phyloP scores from a whole-genome alignment of 2,888 invertebrate genomes.

The Hydrotaea diabolus region DNA sequence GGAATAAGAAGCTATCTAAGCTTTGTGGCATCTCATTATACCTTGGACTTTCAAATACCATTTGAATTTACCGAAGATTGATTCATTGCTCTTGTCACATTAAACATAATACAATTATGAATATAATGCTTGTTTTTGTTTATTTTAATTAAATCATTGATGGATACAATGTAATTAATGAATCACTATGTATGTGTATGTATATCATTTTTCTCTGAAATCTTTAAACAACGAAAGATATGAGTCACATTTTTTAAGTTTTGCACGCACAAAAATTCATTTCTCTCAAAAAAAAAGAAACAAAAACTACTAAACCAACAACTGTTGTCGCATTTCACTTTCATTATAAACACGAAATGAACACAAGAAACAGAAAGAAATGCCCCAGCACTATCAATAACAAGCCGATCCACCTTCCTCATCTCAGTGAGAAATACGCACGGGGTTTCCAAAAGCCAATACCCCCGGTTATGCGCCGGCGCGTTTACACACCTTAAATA shows the following conservation, averaged over 20 bases:
- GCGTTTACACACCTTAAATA: slow-evolving; percentile 2
- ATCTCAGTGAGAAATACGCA: slow-evolving; percentile 21
- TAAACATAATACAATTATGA: not conserved
- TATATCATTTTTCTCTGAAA: not conserved
- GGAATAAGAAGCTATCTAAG: no score
- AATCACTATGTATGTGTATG: not conserved
- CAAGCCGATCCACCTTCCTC: slow-evolving; percentile 26
- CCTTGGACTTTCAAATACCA: no score
- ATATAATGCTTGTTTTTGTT: not conserved
- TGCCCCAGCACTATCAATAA: slow-evolving; percentile 18
- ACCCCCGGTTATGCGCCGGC: slow-evolving; percentile 9
- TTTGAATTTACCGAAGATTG: not conserved
- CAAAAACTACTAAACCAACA: no score
- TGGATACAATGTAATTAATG: not conserved
- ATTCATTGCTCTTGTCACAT: not conserved
- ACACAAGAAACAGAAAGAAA: no score
- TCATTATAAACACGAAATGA: slow-evolving; percentile 37
- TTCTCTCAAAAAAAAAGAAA: not conserved
- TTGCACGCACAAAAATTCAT: slow-evolving; percentile 7
- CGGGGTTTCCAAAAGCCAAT: slow-evolving; percentile 19
- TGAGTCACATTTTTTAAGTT: slow-evolving; percentile 22
- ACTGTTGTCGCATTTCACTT: slow-evolving; percentile 42
- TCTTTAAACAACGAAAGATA: not conserved
- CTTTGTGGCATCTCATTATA: not conserved
- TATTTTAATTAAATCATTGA: no score